Evolutionary conservation across 2,113 vertebrate species (phyloP).

Genomic region (Cyanistes caeruleus): DNA sequence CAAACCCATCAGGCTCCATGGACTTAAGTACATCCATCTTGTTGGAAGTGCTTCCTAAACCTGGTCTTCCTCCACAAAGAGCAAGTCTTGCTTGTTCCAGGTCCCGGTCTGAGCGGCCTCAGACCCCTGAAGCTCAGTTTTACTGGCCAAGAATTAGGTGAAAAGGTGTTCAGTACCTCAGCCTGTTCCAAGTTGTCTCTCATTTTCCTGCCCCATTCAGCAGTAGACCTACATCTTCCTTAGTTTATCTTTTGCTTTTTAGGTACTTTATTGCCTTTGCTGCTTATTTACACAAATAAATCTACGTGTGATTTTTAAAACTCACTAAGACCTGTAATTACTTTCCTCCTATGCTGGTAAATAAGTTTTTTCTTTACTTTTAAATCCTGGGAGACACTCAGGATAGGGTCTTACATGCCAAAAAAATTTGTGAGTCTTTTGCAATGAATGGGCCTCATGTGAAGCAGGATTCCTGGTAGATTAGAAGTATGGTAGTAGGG

Average conservation of each 20-base stretch:
- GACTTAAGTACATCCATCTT: accelerated
- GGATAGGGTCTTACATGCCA: neutral
- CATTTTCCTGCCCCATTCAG: neutral
- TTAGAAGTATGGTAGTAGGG: neutral
- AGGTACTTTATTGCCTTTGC: neutral
- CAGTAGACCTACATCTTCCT: neutral
- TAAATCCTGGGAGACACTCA: neutral
- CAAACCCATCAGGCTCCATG: neutral
- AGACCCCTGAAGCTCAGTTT: neutral
- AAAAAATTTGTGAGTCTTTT: neutral
- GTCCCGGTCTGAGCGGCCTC: neutral
- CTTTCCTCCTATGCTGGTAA: neutral
- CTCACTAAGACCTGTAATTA: neutral
- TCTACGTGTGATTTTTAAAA: neutral
- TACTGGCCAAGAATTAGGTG: neutral
- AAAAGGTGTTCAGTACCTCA: neutral
- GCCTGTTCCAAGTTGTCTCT: neutral
- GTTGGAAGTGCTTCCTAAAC: neutral
- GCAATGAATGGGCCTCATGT: neutral
- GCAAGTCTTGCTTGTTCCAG: neutral
- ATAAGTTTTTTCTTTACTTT: neutral
- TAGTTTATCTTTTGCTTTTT: neutral
- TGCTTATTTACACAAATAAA: neutral
- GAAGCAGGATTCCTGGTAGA: neutral
- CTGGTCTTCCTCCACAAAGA: neutral